A percentile compares a stretch with the other conserved stretches of the same genome.
Conservation (phyloP, 1,140 invertebrate species). For the Rhagoletis pomonella region DNA sequence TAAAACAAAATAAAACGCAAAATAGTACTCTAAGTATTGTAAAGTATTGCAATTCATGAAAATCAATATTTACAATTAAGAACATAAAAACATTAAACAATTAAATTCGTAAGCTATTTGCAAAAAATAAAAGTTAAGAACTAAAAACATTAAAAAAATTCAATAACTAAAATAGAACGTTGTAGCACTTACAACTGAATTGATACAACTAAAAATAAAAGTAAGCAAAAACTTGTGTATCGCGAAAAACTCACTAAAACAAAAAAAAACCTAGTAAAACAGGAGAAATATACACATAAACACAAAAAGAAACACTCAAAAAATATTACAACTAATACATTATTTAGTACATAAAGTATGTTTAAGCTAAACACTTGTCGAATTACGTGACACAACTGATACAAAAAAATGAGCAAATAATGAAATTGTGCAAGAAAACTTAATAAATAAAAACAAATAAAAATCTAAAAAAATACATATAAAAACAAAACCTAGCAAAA, state of each 20-base stretch:
- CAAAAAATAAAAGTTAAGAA: background rate
- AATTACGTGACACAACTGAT: constrained; percentile 52
- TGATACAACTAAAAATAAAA: constrained; percentile 11
- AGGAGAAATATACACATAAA: constrained; percentile 42
- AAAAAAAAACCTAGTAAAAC: background rate
- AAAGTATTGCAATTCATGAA: constrained; percentile 35
- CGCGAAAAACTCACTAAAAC: background rate
- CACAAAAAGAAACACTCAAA: constrained; percentile 27
- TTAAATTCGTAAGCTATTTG: background rate
- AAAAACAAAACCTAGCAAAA: constrained; percentile 40
- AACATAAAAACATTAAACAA: background rate
- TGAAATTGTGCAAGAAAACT: constrained; percentile 46
- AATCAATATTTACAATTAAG: constrained; percentile 39
- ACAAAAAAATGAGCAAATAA: constrained; percentile 33
- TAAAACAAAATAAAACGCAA: background rate
- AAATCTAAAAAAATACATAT: constrained; percentile 24
- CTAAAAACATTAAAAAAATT: constrained; percentile 3
- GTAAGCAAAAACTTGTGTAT: background rate
- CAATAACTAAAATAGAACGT: constrained; percentile 20
- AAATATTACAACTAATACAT: constrained; percentile 33
- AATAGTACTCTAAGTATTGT: background rate
- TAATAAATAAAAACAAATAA: constrained; percentile 16
- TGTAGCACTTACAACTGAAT: constrained; percentile 3
- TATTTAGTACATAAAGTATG: background rate
- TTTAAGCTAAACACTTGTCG: constrained; percentile 9